Conservation (phyloP, 2,797 vertebrate species). For the Anolis apletophallus region DNA sequence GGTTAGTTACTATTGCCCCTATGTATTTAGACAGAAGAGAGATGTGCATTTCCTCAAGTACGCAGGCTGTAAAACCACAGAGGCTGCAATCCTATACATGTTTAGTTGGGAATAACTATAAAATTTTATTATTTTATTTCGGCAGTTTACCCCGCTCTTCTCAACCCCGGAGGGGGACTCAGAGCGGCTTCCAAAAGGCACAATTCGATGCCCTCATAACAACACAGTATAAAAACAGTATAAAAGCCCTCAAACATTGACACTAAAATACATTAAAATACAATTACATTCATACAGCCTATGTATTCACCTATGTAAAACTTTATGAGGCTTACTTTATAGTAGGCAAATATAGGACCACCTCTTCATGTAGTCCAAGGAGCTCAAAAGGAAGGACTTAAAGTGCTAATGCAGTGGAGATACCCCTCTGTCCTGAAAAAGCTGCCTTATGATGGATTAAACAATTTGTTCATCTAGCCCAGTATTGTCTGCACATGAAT, state of each 20-base stretch:
- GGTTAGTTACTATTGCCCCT: not conserved
- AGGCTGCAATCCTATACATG: not conserved
- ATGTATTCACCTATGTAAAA: no score
- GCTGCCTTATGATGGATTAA: not conserved
- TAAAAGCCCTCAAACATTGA: no score
- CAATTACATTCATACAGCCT: no score
- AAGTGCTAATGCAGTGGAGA: not conserved
- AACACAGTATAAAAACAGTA: no score
- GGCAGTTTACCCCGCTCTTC: no score
- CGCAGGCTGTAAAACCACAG: not conserved
- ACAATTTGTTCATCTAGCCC: not conserved
- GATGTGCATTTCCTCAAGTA: not conserved
- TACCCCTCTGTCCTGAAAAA: not conserved
- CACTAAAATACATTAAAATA: no score
- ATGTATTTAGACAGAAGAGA: not conserved
- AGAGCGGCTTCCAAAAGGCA: no score
- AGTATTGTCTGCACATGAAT: not conserved
- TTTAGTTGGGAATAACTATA: not conserved
- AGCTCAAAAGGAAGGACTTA: no score
- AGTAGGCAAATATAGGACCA: not conserved
- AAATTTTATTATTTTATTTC: no score
- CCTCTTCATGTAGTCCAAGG: not conserved
- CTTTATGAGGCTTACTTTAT: not conserved
- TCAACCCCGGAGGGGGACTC: no score
- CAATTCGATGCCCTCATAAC: no score